Base-by-base conservation (phyloP, 1,140 invertebrate genomes). In the Caerostris darwini region DNA sequence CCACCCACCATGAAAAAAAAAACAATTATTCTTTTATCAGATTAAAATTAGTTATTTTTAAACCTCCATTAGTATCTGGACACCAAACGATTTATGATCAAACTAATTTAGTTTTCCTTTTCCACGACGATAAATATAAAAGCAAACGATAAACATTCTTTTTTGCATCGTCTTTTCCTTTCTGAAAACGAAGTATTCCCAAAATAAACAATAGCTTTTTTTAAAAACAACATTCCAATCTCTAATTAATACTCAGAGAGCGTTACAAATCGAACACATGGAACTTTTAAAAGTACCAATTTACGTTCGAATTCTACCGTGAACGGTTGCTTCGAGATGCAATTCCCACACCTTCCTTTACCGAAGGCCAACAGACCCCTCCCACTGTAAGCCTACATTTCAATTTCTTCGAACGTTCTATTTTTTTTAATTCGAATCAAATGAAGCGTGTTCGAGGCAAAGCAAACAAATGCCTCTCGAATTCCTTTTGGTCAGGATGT, bases 391-490 rank as follows among this genome's bases (percentile, higher is more conserved):
- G 34, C 34, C 34, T 34, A 77, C 19, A 50, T 77, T 77, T 12
- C 34, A 50, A 8, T 77, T 77, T 53, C 34, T 50, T 77, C 17
- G 34, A 64, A 14, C 61, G 14, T 64, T 64, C 17, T 2, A 3
- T 53, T 12, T 5, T n/a, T 12, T 77, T 50, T 50, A 77, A 77
- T 53, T 50, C 71, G 71, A 77, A 77, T 77, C 71, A 77, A 77
- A 77, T 77, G 71, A 77, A 77, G 71, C 71, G 71, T 77, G 12
- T 77, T 77, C 8, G 71, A 34, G 34, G 7, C 19, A 77, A 77
- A 50, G 71, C 71, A 77, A 77, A 77, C 71, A 77, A 77, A 77
- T 77, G 71, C 34, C 34, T 77, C 71, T 77, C 19, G 53, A 77
- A 53, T 77, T 77, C 71, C 71, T 50, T 10, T 77, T 50, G 34